Conservation (phyloP, 2,113 vertebrate genomes). For the Siniperca chuatsi region DNA sequence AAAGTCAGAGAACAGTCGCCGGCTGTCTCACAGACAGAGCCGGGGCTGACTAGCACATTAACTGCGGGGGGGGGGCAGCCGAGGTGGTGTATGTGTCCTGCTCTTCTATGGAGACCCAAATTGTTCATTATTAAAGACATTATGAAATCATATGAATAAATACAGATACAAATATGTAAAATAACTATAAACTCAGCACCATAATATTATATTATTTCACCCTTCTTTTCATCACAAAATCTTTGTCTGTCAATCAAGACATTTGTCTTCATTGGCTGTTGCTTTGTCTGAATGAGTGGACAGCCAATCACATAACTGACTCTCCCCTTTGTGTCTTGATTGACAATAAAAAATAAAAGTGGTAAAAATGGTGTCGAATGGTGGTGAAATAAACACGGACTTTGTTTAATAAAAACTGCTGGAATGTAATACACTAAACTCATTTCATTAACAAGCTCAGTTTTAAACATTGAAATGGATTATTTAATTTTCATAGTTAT, state of each 20-base stretch:
- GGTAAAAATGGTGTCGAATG: no score
- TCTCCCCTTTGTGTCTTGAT: background rate
- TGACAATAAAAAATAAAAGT: background rate
- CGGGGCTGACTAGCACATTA: background rate
- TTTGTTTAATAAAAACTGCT: no score
- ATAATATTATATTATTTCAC: background rate
- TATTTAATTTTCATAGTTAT: no score
- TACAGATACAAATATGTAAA: background rate
- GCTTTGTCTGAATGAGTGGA: background rate
- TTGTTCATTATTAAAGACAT: background rate
- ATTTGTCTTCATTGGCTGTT: background rate
- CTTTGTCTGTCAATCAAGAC: background rate
- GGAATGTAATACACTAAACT: no score
- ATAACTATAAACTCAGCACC: background rate
- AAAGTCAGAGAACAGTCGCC: conserved; percentile 44
- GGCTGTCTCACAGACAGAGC: conserved; percentile 37
- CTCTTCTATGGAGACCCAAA: background rate
- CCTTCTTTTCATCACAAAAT: background rate
- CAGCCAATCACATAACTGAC: background rate
- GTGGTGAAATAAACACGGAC: background rate
- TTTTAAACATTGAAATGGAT: no score
- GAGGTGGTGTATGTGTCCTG: background rate
- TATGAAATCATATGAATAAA: background rate
- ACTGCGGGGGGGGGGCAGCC: background rate
- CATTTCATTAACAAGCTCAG: no score